Evolutionary conservation across 2,888 invertebrate species (phyloP).

Genomic region (Lasius fuliginosus): DNA sequence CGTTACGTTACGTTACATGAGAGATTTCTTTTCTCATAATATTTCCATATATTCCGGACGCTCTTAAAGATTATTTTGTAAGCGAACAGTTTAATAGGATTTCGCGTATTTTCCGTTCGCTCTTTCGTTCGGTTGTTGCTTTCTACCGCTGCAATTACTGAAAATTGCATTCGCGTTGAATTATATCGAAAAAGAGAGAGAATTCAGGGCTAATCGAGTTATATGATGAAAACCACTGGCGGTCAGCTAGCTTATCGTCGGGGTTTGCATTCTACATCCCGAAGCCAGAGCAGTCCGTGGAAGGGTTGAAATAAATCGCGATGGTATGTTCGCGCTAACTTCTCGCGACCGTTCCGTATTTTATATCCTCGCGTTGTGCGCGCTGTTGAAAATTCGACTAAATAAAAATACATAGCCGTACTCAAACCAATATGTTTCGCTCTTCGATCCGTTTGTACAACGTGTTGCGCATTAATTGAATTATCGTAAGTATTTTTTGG

Average conservation of each 20-base stretch:
- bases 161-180: constrained; percentile 83
- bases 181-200: constrained; percentile 79
- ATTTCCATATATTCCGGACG: constrained; percentile 31
- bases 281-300: constrained; percentile 62
- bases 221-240: constrained; percentile 83
- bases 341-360: constrained; percentile 47
- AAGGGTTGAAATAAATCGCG: constrained; percentile 81
- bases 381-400: constrained; percentile 52
- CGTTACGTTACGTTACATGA: neutral
- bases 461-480: constrained; percentile 58
- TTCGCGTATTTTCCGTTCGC: constrained; percentile 63
- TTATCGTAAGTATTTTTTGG: constrained; percentile 54
- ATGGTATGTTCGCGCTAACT: constrained; percentile 73
- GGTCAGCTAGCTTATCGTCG: constrained; percentile 82
- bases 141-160: constrained; percentile 80
- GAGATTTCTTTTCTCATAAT: constrained; percentile 32
- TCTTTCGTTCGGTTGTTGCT: constrained; percentile 63
- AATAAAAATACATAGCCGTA: constrained; percentile 55
- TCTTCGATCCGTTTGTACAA: constrained; percentile 42
- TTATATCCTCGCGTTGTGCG: constrained; percentile 36
- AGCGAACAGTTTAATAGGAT: constrained; percentile 68
- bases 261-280: constrained; percentile 80
- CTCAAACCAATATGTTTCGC: constrained; percentile 44
- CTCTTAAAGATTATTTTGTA: constrained; percentile 76
- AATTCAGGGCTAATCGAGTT: constrained; percentile 83